These are phyloP conservation scores for Adineta ricciae DNA, from an alignment of 2,888 invertebrate genomes.

Conservation along the genomic window DNA sequence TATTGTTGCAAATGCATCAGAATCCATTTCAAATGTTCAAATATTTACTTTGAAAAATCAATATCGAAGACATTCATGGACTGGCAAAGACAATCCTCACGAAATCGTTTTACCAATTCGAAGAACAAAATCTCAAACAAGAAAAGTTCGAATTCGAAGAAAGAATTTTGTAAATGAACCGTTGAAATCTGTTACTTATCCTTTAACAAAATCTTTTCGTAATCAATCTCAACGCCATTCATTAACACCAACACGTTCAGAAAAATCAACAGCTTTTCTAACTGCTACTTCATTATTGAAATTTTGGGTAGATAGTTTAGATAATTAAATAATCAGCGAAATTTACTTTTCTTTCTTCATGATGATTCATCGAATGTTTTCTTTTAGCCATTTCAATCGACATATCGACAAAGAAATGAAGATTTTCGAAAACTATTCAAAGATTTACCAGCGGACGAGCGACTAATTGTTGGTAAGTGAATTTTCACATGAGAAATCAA, in stretches of 20 bases:
- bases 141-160: not conserved
- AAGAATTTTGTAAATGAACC: not conserved
- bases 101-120: not conserved
- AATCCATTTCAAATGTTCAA: not conserved
- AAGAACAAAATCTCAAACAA: not conserved
- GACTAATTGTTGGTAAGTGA: slow-evolving; percentile 8
- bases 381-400: slow-evolving; percentile 24
- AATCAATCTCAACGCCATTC: not conserved
- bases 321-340: too few relatives aligned
- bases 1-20: not conserved
- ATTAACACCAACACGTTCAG: not conserved
- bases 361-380: not conserved
- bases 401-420: slow-evolving; percentile 31
- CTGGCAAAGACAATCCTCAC: not conserved
- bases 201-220: not conserved
- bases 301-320: not conserved
- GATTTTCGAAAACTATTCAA: slow-evolving; percentile 30
- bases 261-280: not conserved
- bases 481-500: too few relatives aligned
- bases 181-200: not conserved
- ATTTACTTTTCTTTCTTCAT: too few relatives aligned
- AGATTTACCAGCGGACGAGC: not conserved
- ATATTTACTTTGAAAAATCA: not conserved
- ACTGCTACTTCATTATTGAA: not conserved
- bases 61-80: not conserved